A percentile compares a stretch with the other conserved stretches of the same genome.
phyloP scores from a whole-genome alignment of 2,888 invertebrate genomes.

The Drosophila tripunctata region DNA sequence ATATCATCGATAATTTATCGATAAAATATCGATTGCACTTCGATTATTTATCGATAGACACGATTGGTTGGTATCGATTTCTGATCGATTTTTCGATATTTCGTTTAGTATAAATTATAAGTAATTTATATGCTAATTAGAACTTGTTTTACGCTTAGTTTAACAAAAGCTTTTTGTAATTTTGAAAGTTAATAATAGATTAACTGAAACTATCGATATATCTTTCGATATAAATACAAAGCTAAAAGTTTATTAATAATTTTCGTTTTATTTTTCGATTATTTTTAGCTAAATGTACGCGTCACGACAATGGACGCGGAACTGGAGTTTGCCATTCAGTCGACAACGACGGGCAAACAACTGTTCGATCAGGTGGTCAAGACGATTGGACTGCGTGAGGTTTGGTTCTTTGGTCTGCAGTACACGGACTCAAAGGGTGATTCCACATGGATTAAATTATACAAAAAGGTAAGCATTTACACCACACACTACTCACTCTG shows the following conservation, averaged over 20 bases:
- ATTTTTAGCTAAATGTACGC: conserved; percentile 96
- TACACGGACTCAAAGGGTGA: conserved; percentile 99
- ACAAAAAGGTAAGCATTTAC: conserved; percentile 94
- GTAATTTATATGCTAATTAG: too few species aligned
- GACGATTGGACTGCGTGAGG: conserved; percentile 99
- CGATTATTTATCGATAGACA: not conserved
- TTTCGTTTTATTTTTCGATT: conserved; percentile 5
- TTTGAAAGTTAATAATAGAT: too few species aligned
- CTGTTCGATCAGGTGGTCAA: conserved; percentile 99
- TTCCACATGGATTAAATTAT: conserved; percentile 99
- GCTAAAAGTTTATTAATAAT: not conserved
- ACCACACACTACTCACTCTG: not conserved
- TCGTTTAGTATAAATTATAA: too few species aligned
- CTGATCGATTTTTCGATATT: too few species aligned
- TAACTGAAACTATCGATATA: too few species aligned
- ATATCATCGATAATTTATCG: too few species aligned
- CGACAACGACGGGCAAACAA: conserved; percentile 99
- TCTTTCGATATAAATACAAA: too few species aligned
- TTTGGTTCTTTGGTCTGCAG: conserved; percentile 99
- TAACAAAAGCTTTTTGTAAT: too few species aligned
- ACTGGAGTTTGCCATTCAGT: conserved; percentile 99
- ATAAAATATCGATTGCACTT: not conserved
- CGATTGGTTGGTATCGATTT: too few species aligned
- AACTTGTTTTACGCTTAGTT: too few species aligned
- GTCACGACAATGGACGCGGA: conserved; percentile 99